Evolutionary conservation across 2,113 vertebrate genomes (phyloP), one percentile per base, ranked within the genome.

Genomic region (Manacus vitellinus): DNA sequence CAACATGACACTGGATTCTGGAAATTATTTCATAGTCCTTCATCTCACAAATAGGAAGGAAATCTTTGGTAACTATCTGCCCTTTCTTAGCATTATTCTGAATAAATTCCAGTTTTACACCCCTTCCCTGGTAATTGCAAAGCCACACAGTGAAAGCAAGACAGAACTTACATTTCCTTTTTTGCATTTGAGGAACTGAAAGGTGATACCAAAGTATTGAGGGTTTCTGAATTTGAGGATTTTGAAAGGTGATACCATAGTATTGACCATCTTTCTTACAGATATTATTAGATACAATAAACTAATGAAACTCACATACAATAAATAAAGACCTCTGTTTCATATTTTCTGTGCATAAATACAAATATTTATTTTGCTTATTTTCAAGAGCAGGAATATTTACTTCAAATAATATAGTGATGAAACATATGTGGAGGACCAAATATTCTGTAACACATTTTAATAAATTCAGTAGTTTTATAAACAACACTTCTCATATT

Each of bases 131-230:
- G 22, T 52, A 79, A 63, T 14, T 88, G 25, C 47, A 85, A 89
- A 75, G 22, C 22, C 20, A 68, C 8, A 2, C 30, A 35, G 10
- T 25, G 8, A 81, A 66, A 56, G 39, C 51, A 10, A 79, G 37
- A 22, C 5, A 47, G 19, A 87, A 74, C 0, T 0, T 8, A 3
- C 3, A 6, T 17, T 7, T 79, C 19, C n/a, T 44, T 76, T 49
- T 67, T n/a, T 41, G 35, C 85, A 76, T 41, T 12, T 3, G 4
- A 66, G 28, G 14, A 37, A 35, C 16, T 87, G 59, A 70, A 83
- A 94, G 18, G 15, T 21, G 4, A 61, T 21, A 61, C 10, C 31
- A 14, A 28, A 83, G 59, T 30, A 79, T 2, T 59, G 54, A 71
- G 35, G 24, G 25, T 73, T 51, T 72, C 41, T 47, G 41, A 88